Conservation (phyloP, 1,140 invertebrate species). For the Leptoteleia sp. region DNA sequence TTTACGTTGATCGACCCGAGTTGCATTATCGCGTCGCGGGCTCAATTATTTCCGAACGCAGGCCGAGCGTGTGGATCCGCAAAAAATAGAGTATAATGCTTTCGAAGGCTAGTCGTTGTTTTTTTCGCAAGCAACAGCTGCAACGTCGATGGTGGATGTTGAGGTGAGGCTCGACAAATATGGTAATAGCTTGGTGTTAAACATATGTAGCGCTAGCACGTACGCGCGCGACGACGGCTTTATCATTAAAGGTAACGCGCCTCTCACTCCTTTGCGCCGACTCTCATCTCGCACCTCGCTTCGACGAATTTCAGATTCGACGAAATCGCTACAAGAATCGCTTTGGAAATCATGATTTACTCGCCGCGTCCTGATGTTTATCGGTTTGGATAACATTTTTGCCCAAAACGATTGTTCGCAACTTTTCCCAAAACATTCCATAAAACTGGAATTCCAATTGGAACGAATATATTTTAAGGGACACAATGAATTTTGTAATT, state of each 20-base stretch:
- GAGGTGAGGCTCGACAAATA: slow-evolving; percentile 67
- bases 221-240: slow-evolving; percentile 73
- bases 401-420: too few relatives aligned
- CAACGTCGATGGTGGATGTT: slow-evolving; percentile 45
- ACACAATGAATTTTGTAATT: too few relatives aligned
- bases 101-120: slow-evolving; percentile 44
- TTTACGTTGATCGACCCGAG: too few relatives aligned
- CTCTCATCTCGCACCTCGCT: slow-evolving; percentile 39
- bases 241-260: slow-evolving; percentile 75
- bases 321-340: slow-evolving; percentile 37
- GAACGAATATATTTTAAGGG: too few relatives aligned
- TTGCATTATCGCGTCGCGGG: too few relatives aligned
- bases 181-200: slow-evolving; percentile 73
- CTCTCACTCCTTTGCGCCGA: slow-evolving; percentile 52
- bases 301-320: slow-evolving; percentile 55
- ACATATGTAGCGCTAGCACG: slow-evolving; percentile 72
- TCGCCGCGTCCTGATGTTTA: slow-evolving; percentile 15
- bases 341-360: slow-evolving; percentile 35
- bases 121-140: slow-evolving; percentile 58
- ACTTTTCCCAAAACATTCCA: too few relatives aligned
- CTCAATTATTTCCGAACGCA: slow-evolving; percentile 35
- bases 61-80: slow-evolving; percentile 5
- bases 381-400: slow-evolving; percentile 10
- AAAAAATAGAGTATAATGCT: slow-evolving; percentile 55
- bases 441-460: too few relatives aligned